A percentile compares a stretch with the other conserved stretches of the same genome.
These are phyloP conservation scores for Uromys caudimaculatus DNA, from an alignment of 2,797 vertebrate species.

Conservation along the genomic window DNA sequence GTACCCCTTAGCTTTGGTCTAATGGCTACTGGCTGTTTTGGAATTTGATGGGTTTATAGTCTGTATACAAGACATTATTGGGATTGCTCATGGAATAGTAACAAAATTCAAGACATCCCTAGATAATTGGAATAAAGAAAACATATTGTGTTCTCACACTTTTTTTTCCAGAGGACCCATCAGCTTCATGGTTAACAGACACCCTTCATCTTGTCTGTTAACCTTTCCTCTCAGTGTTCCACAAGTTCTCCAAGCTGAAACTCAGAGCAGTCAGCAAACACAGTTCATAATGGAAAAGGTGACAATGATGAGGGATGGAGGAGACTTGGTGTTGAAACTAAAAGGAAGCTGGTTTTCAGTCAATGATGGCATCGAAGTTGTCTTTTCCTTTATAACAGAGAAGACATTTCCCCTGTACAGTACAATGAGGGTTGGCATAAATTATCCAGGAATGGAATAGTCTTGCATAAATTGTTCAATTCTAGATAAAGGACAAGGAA, in stretches of 20 bases:
- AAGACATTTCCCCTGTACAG: background rate
- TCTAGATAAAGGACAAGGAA: background rate
- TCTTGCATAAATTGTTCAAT: background rate
- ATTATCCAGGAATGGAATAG: background rate
- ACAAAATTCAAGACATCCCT: background rate
- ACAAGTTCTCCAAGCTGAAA: background rate
- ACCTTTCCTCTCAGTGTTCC: background rate
- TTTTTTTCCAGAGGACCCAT: conserved; percentile 13
- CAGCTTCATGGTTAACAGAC: background rate
- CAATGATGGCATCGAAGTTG: background rate
- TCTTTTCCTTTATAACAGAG: conserved; percentile 41
- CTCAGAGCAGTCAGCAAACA: background rate
- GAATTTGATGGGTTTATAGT: conserved; percentile 45
- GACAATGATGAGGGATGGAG: background rate
- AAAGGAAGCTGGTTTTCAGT: conserved; percentile 48
- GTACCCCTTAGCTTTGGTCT: background rate
- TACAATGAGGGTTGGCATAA: background rate
- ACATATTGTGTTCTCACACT: background rate
- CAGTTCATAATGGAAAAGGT: background rate
- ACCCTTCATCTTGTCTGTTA: background rate
- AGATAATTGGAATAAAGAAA: conserved; percentile 25
- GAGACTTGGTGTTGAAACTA: background rate
- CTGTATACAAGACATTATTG: background rate
- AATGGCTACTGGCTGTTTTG: background rate
- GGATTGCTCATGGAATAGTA: conserved; percentile 28